Evolutionary conservation across 2,888 invertebrate species (phyloP).

Genomic region (Campoplex nolae): DNA sequence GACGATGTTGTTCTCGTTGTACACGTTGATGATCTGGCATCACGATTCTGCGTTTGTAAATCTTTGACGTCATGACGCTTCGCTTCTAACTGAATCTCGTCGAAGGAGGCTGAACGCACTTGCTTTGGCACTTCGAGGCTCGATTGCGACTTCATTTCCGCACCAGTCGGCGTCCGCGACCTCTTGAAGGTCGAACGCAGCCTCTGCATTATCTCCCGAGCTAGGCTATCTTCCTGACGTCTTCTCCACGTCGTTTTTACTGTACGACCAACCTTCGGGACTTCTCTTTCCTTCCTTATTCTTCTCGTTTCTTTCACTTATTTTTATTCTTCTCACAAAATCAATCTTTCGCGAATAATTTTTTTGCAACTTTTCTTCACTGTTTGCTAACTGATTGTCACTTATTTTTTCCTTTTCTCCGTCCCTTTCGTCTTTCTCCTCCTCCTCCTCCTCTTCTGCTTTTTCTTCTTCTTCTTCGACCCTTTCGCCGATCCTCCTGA

Average conservation of each 20-base stretch:
- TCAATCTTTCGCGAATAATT: background rate
- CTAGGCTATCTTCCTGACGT: conserved; percentile 49
- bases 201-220: conserved; percentile 87
- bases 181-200: conserved; percentile 95
- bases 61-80: conserved; percentile 86
- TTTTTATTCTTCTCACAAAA: conserved; percentile 52
- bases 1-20: conserved; percentile 73
- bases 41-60: conserved; percentile 64
- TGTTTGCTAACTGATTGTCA: background rate
- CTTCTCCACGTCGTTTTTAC: conserved; percentile 26
- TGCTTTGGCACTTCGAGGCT: conserved; percentile 96
- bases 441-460: conserved; percentile 47
- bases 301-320: background rate
- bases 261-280: background rate
- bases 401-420: background rate
- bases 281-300: background rate
- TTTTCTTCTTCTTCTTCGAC: conserved; percentile 59
- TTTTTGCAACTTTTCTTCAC: background rate
- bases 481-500: conserved; percentile 38
- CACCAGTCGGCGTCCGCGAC: conserved; percentile 94
- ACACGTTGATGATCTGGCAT: conserved; percentile 44
- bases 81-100: conserved; percentile 93
- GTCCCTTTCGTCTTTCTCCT: background rate
- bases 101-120: conserved; percentile 95
- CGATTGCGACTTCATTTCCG: conserved; percentile 96